A percentile compares a stretch with the other conserved stretches of the same genome.
Evolutionary conservation across 2,888 invertebrate species (phyloP).

Genomic region (Lasioglossum calceatum): DNA sequence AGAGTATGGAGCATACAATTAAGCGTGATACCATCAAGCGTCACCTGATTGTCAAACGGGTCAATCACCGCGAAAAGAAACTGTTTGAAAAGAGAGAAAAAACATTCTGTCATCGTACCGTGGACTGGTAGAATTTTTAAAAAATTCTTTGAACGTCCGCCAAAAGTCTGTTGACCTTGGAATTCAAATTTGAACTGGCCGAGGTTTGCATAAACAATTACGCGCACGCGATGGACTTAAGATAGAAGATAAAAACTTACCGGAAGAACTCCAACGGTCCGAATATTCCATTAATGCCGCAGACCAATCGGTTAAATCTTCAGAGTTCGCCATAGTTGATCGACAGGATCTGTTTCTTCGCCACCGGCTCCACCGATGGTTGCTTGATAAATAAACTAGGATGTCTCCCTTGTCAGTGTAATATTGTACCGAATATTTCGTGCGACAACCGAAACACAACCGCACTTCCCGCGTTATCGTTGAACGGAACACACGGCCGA

Average conservation of each 20-base stretch:
- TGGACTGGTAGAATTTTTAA: background rate
- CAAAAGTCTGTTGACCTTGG: background rate
- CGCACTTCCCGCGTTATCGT: constrained; percentile 41
- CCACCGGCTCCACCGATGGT: constrained; percentile 17
- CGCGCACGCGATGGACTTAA: background rate
- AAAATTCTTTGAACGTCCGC: background rate
- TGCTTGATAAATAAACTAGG: constrained; percentile 27
- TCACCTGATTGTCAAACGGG: background rate
- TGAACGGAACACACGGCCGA: constrained; percentile 7
- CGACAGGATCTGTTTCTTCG: constrained; percentile 35
- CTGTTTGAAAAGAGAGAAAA: background rate
- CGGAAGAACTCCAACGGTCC: constrained; percentile 88
- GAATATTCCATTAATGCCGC: constrained; percentile 87
- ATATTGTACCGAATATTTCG: constrained; percentile 9
- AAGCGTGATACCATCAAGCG: background rate
- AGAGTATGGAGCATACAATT: background rate
- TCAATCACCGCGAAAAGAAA: constrained; percentile 5
- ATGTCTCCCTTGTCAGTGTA: constrained; percentile 23
- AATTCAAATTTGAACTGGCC: no score
- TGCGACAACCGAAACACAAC: constrained; percentile 26
- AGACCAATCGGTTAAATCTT: constrained; percentile 89
- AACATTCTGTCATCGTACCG: background rate
- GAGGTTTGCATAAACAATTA: background rate
- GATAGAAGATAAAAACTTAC: constrained; percentile 83
- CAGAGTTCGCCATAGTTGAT: constrained; percentile 87